These are phyloP conservation scores for Planococcus citri DNA, from an alignment of 1,140 invertebrate species.

Conservation along the genomic window DNA sequence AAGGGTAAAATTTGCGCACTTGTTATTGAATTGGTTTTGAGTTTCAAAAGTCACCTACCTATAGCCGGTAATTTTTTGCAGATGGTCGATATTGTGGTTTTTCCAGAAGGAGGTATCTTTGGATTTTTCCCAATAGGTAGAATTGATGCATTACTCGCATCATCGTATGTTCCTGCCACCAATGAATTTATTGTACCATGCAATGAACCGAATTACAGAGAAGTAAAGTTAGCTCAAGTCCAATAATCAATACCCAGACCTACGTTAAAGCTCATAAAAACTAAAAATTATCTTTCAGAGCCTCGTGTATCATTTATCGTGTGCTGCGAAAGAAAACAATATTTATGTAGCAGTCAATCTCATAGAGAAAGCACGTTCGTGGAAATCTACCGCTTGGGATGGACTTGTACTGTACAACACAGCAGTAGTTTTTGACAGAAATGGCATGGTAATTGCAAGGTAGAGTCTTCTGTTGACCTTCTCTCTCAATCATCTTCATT, in stretches of 20 bases:
- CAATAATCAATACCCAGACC: no score
- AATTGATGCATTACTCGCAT: constrained; percentile 25
- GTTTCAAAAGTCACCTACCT: no score
- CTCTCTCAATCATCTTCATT: no score
- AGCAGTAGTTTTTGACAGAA: constrained; percentile 56
- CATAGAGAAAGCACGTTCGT: constrained; percentile 40
- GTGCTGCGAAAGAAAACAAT: constrained; percentile 38
- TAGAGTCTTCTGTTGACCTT: no score
- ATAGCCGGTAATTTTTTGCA: no score
- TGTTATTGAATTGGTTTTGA: no score
- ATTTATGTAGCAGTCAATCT: constrained; percentile 61
- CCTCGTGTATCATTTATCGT: constrained; percentile 35
- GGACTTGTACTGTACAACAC: constrained; percentile 50
- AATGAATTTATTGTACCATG: constrained; percentile 30
- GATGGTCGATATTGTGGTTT: constrained; percentile 60
- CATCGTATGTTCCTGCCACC: constrained; percentile 30
- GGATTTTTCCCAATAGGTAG: constrained; percentile 20
- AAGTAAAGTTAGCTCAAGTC: no score
- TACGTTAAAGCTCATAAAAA: no score
- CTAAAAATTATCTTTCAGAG: no score
- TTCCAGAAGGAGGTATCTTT: constrained; percentile 58
- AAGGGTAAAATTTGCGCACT: no score
- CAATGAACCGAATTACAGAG: constrained; percentile 15
- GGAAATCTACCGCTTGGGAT: no score
- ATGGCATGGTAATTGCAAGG: constrained; percentile 42